These are phyloP conservation scores for Altica lythri DNA, from an alignment of 2,888 invertebrate species.

Conservation along the genomic window DNA sequence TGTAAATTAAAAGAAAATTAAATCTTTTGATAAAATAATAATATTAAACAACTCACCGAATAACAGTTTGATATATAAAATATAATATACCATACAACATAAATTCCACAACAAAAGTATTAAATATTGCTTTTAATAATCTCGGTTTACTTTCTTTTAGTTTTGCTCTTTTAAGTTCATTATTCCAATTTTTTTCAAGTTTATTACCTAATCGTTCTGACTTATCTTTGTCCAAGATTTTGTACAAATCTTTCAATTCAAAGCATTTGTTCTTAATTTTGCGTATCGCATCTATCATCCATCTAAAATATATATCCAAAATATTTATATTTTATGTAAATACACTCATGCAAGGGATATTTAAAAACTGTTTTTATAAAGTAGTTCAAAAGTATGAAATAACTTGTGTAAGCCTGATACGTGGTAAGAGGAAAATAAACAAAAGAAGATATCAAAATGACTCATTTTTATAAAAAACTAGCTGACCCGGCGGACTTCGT, in stretches of 20 bases:
- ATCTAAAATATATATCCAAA: no score
- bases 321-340: no score
- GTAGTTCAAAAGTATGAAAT: no score
- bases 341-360: no score
- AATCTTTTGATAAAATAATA: no score
- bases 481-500: no score
- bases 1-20: no score
- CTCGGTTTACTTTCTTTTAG: slow-evolving; percentile 61
- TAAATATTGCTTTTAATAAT: slow-evolving; percentile 67
- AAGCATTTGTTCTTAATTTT: slow-evolving; percentile 66
- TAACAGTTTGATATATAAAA: slow-evolving; percentile 56
- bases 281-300: slow-evolving; percentile 54
- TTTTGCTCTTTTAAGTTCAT: slow-evolving; percentile 63
- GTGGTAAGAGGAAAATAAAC: no score
- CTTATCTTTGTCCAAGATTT: slow-evolving; percentile 63
- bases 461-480: no score
- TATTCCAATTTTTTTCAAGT: slow-evolving; percentile 68
- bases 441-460: no score
- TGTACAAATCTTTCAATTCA: slow-evolving; percentile 68
- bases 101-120: slow-evolving; percentile 69
- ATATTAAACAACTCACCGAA: slow-evolving; percentile 11
- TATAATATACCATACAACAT: slow-evolving; percentile 65
- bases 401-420: no score
- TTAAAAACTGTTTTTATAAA: no score
- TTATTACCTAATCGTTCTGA: slow-evolving; percentile 67